Evolutionary conservation across 2,888 invertebrate species (phyloP).

Genomic region (Allophyes oxyacanthae): DNA sequence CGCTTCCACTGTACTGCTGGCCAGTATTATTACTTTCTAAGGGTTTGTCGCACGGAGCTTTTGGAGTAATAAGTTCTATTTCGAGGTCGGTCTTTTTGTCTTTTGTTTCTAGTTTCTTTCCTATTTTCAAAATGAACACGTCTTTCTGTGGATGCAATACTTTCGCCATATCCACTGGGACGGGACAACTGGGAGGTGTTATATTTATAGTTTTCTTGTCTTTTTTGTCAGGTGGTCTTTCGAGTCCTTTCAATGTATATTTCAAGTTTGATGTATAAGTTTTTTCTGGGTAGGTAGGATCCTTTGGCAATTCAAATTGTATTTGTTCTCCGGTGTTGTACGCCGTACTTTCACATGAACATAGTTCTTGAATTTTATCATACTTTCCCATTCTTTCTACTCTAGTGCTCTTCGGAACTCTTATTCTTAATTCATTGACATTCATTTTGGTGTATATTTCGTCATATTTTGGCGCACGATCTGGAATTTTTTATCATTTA

Average conservation of each 20-base stretch:
- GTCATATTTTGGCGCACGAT: conserved; percentile 72
- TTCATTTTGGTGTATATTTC: conserved; percentile 86
- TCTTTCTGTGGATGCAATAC: conserved; percentile 77
- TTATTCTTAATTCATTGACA: conserved; percentile 81
- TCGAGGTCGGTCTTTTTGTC: conserved; percentile 85
- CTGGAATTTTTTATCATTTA: conserved; percentile 57
- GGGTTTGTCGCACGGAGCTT: conserved; percentile 66
- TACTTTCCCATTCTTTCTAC: conserved; percentile 78
- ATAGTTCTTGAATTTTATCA: conserved; percentile 80
- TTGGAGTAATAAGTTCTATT: conserved; percentile 84
- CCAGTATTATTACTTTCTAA: conserved; percentile 63
- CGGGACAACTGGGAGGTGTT: conserved; percentile 80
- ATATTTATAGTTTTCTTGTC: conserved; percentile 76
- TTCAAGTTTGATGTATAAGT: conserved; percentile 76
- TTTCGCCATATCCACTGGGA: conserved; percentile 81
- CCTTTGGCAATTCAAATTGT: conserved; percentile 80
- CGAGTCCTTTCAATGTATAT: conserved; percentile 75
- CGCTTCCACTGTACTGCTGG: conserved; percentile 71
- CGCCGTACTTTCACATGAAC: conserved; percentile 76
- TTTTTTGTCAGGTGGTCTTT: conserved; percentile 67
- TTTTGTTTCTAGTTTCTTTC: conserved; percentile 82
- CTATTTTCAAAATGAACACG: conserved; percentile 85
- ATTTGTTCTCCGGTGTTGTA: conserved; percentile 83
- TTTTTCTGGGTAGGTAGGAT: conserved; percentile 66
- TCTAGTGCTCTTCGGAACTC: conserved; percentile 81